Evolutionary conservation across 2,888 invertebrate genomes (phyloP), one percentile per base, ranked within the genome.

Genomic region (Volucella zonaria): DNA sequence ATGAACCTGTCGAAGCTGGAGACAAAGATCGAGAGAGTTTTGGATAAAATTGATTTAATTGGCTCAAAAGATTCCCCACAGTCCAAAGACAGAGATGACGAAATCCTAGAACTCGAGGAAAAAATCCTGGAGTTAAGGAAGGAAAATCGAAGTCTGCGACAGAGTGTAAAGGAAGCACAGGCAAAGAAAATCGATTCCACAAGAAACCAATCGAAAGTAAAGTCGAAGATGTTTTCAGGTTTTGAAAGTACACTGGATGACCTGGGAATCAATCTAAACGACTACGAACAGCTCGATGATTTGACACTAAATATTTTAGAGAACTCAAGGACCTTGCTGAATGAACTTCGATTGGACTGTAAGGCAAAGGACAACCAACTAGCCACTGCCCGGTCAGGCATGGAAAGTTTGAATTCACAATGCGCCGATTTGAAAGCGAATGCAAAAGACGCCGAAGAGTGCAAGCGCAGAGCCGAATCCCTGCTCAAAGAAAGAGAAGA

Each of bases 1-100:
- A 93, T 95, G 91, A 93, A 93, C 86, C 91, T 95, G 82, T 91
- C 93, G n/a, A 94, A 94, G 88, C 92, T 95, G 86, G 92, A 93
- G 23, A 93, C 93, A 76, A 95, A 95, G 91, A 91, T 95, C 47
- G 95, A 95, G 88, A 93, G 92, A 86, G 91, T 95, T 31, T 88
- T 94, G 47, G 93, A 93, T 87, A 94, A 94, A 92, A 92, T 94
- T 15, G 89, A 89, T 49, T 38, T 79, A 6, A 59, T 88, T 8
- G 82, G 74, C 40, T 42, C 67, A 10, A 70, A 75, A 8, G 23
- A 49, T 1, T 43, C 42, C 0, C 58, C 79, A 8, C 49, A 82
- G 8, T n/a, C 15, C 9, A 61, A 47, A 1, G 83, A 87, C 75
- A 87, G 86, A 71, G 89, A 89, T 70, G 89, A 89, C 87, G 89